Evolutionary conservation across 92 coral and sea anemone genomes (phyloP).

Genomic region (Umimayanthus chanpuru): DNA sequence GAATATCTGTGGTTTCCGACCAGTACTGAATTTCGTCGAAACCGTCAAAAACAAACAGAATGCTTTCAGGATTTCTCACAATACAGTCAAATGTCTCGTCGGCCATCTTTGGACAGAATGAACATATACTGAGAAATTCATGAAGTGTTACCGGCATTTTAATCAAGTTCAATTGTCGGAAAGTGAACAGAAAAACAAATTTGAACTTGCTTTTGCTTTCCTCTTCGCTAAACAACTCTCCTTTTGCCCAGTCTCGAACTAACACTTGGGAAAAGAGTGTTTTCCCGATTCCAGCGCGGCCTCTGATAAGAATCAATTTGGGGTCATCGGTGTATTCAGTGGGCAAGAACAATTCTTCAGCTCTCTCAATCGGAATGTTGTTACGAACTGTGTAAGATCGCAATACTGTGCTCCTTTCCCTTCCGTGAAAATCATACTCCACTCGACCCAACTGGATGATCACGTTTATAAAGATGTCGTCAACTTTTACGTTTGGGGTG

Average conservation of each 20-base stretch:
- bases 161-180: neutral
- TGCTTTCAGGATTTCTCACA: neutral
- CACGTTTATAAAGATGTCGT: neutral
- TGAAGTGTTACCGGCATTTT: neutral
- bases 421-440: neutral
- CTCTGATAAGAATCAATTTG: too few species aligned
- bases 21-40: conserved; percentile 2
- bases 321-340: neutral
- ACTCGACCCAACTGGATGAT: neutral
- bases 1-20: neutral
- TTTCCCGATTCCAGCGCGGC: too few species aligned
- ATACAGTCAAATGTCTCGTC: neutral
- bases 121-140: neutral
- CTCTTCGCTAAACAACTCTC: neutral
- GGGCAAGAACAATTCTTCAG: neutral
- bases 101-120: neutral
- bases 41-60: neutral
- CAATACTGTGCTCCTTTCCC: neutral
- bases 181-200: conserved; percentile 14
- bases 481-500: neutral
- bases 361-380: too few species aligned
- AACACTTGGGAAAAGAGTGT: too few species aligned
- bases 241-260: neutral
- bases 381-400: neutral
- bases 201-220: too few species aligned